Base-by-base conservation (phyloP, 2,888 invertebrate species). In the Timema cristinae region DNA sequence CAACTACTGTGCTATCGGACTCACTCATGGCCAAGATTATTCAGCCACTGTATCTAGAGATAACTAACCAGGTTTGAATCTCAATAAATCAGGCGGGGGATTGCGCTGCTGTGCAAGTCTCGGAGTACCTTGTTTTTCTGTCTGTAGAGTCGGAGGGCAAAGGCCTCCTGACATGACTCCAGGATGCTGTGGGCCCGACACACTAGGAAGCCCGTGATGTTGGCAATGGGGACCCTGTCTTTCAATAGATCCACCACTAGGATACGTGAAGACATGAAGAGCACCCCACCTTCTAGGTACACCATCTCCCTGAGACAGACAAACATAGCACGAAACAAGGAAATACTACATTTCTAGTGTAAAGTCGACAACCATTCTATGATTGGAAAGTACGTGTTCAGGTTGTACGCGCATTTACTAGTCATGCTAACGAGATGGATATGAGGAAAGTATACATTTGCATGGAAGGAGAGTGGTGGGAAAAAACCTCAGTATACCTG, bases 201-300 rank as follows among this genome's bases (percentile, higher is more conserved):
- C 7, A 98, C 92, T 75, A 99, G 84, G 74, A 99, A 90, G 7
- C 98, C 98, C 8, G 95, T 94, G 32, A 98, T 89, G 78, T 94
- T 89, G 71, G 93, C 87, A 50, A 93, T 86, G 0, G 98, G 98
- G 54, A 99, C 88, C 75, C 97, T 87, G 73, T 94, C 91, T 81
- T 96, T 97, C 70, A 99, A 85, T 76, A 99, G 85, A 85, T 99
- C 99, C 7, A 99, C 95, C 6, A 99, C 96, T 72, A 99, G 85
- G 77, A 99, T 96, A 73, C 97, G 87, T 9, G 97, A 94, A 5
- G 97, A 94, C 52, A 98, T 90, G 84, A 99, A 97, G 79, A 97
- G 89, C 70, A 98, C 89, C 5, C 99, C 99, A 69, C 99, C 99
- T 77, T 94, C 90, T 75, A 95, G 84, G 82, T 99, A 99, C 59